Base-by-base conservation (phyloP, 1,140 invertebrate species). In the Drosophila jambulina region DNA sequence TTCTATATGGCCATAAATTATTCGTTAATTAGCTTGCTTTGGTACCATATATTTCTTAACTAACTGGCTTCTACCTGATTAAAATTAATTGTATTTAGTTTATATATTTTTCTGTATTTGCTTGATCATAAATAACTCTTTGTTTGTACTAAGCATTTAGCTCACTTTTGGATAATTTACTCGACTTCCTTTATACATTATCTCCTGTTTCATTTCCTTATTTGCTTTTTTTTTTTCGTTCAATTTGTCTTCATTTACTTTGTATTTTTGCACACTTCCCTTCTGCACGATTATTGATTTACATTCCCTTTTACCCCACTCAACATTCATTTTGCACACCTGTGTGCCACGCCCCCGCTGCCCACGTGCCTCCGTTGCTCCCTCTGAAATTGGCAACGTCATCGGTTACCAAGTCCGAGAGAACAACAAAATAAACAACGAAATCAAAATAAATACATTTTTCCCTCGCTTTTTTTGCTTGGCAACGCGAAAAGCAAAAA, bases 241-340 rank as follows among this genome's bases (percentile, higher is more conserved):
- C 64, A 76, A 79, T 80, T 87, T 88, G 68, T 78, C 74, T 82
- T 82, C 58, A 74, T 78, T 82, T 69, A 64, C 56, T 75, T 78
- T 62, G 59, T 75, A 68, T 78, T 71, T 72, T 59, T 72, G 67
- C 69, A 71, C 27, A 72, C 43, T 71, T 78, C 70, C 67, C 51
- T 23, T 49, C 67, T 15, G 43, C 48, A 57, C 54, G 64, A 67
- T 87, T 70, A 80, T 87, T 61, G 71, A 82, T 86, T 85, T 71
- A 80, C 78, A 80, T 76, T 76, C 60, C 34, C 63, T 65, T 72
- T 67, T 68, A 59, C 59, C 58, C 59, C 45, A 75, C 51, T 61
- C 49, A 75, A 45, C 75, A 45, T 71, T 70, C 51, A 69, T 82
- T 78, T 78, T 67, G 84, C 84, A 84, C 84, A 87, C 80, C 84